Evolutionary conservation across 2,113 vertebrate species (phyloP).

Genomic region (Eleginops maclovinus): DNA sequence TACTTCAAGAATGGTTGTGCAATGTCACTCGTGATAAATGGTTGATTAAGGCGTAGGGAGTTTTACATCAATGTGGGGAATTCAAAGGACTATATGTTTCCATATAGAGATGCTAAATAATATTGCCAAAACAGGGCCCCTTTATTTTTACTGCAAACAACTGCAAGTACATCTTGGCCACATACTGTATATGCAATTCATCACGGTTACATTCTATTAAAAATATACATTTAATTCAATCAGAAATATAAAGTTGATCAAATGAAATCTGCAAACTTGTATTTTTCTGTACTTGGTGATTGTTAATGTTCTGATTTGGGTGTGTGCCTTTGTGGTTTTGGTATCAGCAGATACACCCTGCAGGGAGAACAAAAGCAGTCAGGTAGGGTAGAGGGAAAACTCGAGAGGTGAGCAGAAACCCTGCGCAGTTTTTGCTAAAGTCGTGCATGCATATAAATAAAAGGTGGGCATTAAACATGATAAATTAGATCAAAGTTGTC

Average conservation of each 20-base stretch:
- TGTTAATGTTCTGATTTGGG: neutral
- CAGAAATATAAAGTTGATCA: too few species aligned
- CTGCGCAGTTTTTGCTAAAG: neutral
- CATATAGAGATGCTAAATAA: too few species aligned
- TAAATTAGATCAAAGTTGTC: too few species aligned
- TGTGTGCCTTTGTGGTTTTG: slow-evolving; percentile 7
- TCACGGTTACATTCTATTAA: too few species aligned
- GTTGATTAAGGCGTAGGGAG: neutral
- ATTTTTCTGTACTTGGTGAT: too few species aligned
- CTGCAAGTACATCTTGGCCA: too few species aligned
- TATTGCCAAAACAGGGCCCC: too few species aligned
- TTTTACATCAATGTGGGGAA: neutral
- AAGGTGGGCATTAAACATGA: neutral
- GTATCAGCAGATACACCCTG: slow-evolving; percentile 44
- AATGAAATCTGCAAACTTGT: too few species aligned
- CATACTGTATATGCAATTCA: too few species aligned
- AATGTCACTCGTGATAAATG: neutral
- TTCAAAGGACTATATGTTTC: too few species aligned
- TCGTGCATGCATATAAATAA: neutral
- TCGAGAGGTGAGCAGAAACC: neutral
- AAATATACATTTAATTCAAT: too few species aligned
- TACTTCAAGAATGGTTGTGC: neutral
- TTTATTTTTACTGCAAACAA: too few species aligned
- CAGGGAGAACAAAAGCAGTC: slow-evolving; percentile 15
- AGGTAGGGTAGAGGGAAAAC: slow-evolving; percentile 18